These are phyloP conservation scores for Guaruba guarouba DNA, from an alignment of 2,113 vertebrate genomes.

Conservation along the genomic window DNA sequence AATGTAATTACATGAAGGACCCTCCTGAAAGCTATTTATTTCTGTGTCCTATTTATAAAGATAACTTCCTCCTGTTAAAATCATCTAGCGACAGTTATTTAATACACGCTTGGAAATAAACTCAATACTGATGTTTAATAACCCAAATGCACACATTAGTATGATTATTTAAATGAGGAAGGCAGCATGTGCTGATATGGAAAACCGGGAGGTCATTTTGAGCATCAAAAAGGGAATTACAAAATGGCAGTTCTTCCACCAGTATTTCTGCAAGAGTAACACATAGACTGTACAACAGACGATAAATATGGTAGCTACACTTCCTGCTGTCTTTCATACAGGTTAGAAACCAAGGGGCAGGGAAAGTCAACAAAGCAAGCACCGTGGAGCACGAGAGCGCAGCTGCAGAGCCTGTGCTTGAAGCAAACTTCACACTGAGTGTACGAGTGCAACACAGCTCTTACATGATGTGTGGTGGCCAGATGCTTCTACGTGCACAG, in stretches of 20 bases:
- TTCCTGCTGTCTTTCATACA: background rate
- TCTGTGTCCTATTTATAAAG: background rate
- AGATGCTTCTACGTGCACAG: background rate
- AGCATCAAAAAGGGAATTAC: background rate
- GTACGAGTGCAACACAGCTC: background rate
- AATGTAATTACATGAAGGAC: background rate
- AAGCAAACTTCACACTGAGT: conserved; percentile 9
- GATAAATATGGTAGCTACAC: accelerated
- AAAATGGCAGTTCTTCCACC: background rate
- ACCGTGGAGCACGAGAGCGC: background rate
- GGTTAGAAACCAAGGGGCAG: background rate
- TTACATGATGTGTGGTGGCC: background rate
- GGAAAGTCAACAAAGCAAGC: background rate
- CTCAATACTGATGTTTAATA: background rate
- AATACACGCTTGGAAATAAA: background rate
- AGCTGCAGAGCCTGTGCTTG: background rate
- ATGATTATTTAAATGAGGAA: background rate
- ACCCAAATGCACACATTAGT: background rate
- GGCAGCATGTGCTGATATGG: background rate
- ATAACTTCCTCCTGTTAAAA: background rate
- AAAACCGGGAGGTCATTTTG: background rate
- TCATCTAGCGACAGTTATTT: background rate
- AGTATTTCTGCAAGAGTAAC: background rate
- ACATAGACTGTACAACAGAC: accelerated
- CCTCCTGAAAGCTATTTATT: background rate